phyloP scores from a whole-genome alignment of 2,113 vertebrate genomes.

The Felis catus region F.catus_Fca126_mat1.0 CM031420.1:192501-193000 shows the following conservation, averaged over 20 bases:
- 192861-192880: too few relatives aligned
- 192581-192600: not conserved
- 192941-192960: not conserved
- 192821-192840: not conserved
- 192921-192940: not conserved
- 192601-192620: not conserved
- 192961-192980: not conserved
- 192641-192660: not conserved
- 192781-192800: not conserved
- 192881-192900: not conserved
- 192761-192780: rapidly evolving
- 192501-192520: not conserved
- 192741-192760: not conserved
- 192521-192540: not conserved
- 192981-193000: not conserved
- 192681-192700: not conserved
- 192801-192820: not conserved
- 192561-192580: not conserved
- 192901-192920: not conserved
- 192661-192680: not conserved
- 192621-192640: too few relatives aligned
- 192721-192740: too few relatives aligned
- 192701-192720: not conserved
- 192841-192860: not conserved
- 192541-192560: not conserved